A percentile compares a stretch with the other conserved stretches of the same genome.
These are phyloP conservation scores for Aphelenchoides besseyi DNA, from an alignment of 1,140 invertebrate genomes.

Conservation along the genomic window DNA sequence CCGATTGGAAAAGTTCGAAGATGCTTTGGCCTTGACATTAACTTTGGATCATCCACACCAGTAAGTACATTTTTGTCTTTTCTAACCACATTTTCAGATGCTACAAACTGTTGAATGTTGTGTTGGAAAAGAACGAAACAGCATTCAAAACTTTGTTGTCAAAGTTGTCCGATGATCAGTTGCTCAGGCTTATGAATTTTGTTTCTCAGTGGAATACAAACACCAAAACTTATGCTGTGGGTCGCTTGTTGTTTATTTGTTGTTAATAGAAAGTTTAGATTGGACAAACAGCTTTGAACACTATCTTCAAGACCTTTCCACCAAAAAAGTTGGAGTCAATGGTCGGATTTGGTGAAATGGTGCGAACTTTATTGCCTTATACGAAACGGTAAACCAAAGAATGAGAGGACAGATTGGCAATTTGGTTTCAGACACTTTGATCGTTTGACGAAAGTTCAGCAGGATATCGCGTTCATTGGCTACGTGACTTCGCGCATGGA, in stretches of 20 bases:
- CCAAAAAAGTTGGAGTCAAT: conserved; percentile 48
- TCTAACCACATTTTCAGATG: conserved; percentile 28
- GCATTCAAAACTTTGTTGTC: conserved; percentile 34
- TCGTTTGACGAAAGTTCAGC: conserved; percentile 37
- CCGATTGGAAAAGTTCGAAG: conserved; percentile 46
- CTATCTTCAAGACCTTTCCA: conserved; percentile 36
- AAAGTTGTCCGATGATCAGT: conserved; percentile 38
- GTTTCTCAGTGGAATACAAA: conserved; percentile 61
- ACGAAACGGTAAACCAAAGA: conserved; percentile 52
- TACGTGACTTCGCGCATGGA: conserved; percentile 46
- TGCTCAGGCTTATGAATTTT: conserved; percentile 50
- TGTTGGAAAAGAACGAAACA: conserved; percentile 21
- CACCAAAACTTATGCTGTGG: conserved; percentile 42
- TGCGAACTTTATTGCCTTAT: conserved; percentile 55
- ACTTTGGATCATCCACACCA: conserved; percentile 49
- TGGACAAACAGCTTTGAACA: conserved; percentile 47
- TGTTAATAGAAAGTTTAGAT: conserved; percentile 39
- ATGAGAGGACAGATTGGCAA: too few relatives aligned
- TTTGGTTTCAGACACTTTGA: conserved; percentile 56
- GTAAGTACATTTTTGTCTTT: conserved; percentile 32
- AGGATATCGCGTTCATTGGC: conserved; percentile 38
- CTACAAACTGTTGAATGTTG: conserved; percentile 45
- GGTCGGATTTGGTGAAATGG: conserved; percentile 44
- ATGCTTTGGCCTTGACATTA: conserved; percentile 55
- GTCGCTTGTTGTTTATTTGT: not conserved